A percentile compares a stretch with the other conserved stretches of the same genome.
These are phyloP conservation scores for Amphipoea oculea DNA, from an alignment of 2,888 invertebrate genomes.

Conservation along the genomic window DNA sequence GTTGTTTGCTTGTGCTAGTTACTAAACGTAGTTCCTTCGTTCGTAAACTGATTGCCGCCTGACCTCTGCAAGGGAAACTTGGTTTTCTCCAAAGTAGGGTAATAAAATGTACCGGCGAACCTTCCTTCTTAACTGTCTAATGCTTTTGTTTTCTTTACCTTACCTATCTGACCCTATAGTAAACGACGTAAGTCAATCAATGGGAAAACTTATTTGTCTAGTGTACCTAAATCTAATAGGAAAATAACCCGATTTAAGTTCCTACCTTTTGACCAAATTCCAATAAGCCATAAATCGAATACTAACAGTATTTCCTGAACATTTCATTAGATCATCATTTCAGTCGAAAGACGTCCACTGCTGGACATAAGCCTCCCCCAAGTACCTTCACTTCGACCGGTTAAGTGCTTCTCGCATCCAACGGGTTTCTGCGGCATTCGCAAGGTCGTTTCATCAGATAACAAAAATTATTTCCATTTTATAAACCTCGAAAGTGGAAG, in stretches of 20 bases:
- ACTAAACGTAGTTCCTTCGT: slow-evolving; percentile 24
- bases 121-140: background rate
- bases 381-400: too few species aligned
- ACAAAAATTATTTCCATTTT: slow-evolving; percentile 10
- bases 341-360: too few species aligned
- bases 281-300: background rate
- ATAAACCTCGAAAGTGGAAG: slow-evolving; percentile 2
- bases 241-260: background rate
- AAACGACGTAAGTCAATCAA: background rate
- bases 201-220: background rate
- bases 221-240: background rate
- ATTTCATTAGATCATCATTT: background rate
- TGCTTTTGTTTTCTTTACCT: background rate
- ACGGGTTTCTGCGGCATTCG: too few species aligned
- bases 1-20: slow-evolving; percentile 3
- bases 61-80: slow-evolving; percentile 26
- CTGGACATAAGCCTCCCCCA: too few species aligned
- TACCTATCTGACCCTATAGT: background rate
- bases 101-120: background rate
- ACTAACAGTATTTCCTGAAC: background rate
- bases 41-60: slow-evolving; percentile 29
- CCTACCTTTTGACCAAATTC: background rate
- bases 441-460: slow-evolving; percentile 4
- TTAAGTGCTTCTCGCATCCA: too few species aligned
- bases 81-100: slow-evolving; percentile 19